Conservation (phyloP, 2,113 vertebrate species). For the Sebastes schlegelii region DNA sequence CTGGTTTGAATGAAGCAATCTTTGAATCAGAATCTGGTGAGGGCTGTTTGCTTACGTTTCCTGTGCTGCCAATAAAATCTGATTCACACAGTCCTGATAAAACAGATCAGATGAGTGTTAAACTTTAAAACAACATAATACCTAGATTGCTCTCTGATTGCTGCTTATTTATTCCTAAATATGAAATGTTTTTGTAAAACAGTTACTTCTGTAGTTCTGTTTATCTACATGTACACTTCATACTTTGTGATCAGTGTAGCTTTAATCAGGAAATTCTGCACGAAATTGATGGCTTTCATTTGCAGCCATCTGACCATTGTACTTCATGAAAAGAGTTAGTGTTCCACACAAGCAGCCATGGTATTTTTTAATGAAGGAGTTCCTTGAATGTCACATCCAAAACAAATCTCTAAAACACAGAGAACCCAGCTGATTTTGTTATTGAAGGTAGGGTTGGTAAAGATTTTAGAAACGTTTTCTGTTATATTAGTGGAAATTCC, state of each 20-base stretch:
- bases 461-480: no score
- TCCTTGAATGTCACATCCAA: neutral
- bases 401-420: neutral
- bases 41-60: neutral
- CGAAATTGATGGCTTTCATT: no score
- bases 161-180: neutral
- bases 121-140: neutral
- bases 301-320: neutral
- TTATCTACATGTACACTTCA: neutral
- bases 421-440: neutral
- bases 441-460: no score
- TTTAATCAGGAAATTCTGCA: neutral
- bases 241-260: neutral
- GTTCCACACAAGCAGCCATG: neutral
- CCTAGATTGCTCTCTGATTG: neutral
- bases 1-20: neutral
- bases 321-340: neutral
- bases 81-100: neutral
- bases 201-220: neutral
- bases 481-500: no score
- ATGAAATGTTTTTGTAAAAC: no score
- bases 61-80: neutral
- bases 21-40: slow-evolving; percentile 1
- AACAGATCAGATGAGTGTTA: neutral
- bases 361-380: neutral